Evolutionary conservation across 2,888 invertebrate genomes (phyloP).

Genomic region (Hydraecia micacea): DNA sequence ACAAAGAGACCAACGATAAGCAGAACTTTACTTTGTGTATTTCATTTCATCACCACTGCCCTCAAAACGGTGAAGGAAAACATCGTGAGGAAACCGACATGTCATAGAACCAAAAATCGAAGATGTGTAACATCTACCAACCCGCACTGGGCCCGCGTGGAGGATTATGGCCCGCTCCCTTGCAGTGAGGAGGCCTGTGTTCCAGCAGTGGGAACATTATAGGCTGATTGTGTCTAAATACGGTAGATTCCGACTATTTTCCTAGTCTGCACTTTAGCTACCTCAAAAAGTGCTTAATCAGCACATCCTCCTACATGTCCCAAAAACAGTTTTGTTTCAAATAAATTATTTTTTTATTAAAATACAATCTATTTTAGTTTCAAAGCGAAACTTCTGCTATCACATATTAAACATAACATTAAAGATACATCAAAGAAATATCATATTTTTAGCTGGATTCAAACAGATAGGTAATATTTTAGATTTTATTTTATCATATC

Average conservation of each 20-base stretch:
- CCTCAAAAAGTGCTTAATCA: not conserved
- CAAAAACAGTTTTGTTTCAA: not conserved
- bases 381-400: conserved; percentile 40
- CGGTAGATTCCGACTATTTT: not conserved
- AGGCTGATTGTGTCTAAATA: not conserved
- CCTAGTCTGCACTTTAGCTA: not conserved
- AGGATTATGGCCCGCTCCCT: no score
- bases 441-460: conserved; percentile 30
- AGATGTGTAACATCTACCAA: no score
- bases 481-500: conserved; percentile 31
- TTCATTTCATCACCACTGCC: no score
- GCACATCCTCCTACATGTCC: conserved; percentile 13
- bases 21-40: no score
- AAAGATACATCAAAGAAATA: conserved; percentile 46
- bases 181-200: no score
- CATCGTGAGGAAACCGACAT: no score
- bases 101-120: no score
- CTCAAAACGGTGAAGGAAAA: no score
- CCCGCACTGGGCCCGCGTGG: no score
- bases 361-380: conserved; percentile 44
- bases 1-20: not conserved
- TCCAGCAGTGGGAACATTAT: no score
- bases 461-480: conserved; percentile 34
- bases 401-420: conserved; percentile 38
- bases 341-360: conserved; percentile 10